Evolutionary conservation across 2,113 vertebrate genomes (phyloP).

Genomic region (Tinamus guttatus): DNA sequence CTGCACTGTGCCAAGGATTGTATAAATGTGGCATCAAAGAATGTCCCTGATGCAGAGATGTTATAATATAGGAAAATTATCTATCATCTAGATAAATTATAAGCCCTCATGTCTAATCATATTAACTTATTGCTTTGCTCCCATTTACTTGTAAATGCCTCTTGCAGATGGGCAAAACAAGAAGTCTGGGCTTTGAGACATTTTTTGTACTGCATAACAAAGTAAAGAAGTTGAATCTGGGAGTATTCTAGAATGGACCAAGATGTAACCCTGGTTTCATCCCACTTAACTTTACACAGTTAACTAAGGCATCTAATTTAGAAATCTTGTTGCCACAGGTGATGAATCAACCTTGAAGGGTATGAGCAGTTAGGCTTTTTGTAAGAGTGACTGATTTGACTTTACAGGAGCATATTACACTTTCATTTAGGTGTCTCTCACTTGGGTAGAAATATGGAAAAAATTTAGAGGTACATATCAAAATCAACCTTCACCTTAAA

Average conservation of each 20-base stretch:
- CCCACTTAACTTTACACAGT: not conserved
- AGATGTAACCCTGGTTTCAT: not conserved
- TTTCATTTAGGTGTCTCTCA: not conserved
- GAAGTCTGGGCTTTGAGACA: not conserved
- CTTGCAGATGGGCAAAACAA: not conserved
- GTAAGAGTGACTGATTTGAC: not conserved
- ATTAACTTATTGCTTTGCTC: not conserved
- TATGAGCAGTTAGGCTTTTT: not conserved
- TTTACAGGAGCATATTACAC: not conserved
- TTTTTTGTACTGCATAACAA: not conserved
- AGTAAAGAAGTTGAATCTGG: not conserved
- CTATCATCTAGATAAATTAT: not conserved
- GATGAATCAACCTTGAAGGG: not conserved
- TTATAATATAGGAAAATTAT: not conserved
- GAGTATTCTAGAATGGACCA: not conserved
- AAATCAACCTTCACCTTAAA: not conserved
- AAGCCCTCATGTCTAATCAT: not conserved
- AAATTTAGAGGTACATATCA: not conserved
- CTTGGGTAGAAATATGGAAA: not conserved
- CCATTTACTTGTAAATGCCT: not conserved
- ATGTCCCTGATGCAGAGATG: not conserved
- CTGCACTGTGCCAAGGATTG: not conserved
- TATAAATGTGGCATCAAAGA: not conserved
- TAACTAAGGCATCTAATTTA: not conserved
- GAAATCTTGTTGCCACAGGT: not conserved